Evolutionary conservation across 2,888 invertebrate genomes (phyloP).

Genomic region (Labia minor): DNA sequence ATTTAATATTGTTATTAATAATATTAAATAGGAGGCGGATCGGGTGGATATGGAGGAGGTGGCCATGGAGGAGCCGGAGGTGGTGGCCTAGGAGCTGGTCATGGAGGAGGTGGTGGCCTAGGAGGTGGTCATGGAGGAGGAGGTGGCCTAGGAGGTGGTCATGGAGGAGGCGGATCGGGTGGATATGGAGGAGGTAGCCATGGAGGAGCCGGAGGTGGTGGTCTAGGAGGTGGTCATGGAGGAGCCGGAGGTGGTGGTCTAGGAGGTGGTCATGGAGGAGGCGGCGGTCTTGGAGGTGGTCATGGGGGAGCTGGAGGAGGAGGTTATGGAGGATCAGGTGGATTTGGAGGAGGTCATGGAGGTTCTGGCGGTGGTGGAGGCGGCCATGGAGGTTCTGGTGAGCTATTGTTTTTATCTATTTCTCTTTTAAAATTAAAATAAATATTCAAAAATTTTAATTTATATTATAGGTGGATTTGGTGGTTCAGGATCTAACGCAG

Average conservation of each 20-base stretch:
- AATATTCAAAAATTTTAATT: neutral
- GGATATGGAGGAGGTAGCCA: constrained; percentile 8
- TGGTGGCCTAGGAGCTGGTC: neutral
- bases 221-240: constrained; percentile 17
- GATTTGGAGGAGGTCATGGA: neutral
- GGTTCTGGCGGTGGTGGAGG: neutral
- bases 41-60: too few relatives aligned
- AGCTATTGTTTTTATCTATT: neutral
- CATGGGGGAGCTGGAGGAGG: neutral
- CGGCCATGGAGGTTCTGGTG: constrained; percentile 15
- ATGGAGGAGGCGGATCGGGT: neutral
- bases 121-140: constrained; percentile 18
- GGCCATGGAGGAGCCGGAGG: too few relatives aligned
- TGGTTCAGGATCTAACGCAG: neutral
- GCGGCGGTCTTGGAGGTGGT: constrained; percentile 14
- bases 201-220: neutral
- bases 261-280: constrained; percentile 18
- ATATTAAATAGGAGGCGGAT: too few relatives aligned
- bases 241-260: constrained; percentile 17
- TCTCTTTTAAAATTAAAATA: neutral
- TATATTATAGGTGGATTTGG: neutral
- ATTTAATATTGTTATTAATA: too few relatives aligned
- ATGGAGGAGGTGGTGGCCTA: constrained; percentile 9
- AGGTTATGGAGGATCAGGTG: constrained; percentile 16
- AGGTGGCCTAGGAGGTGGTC: constrained; percentile 8